These are phyloP conservation scores for Steinernema hermaphroditum DNA, from an alignment of 2,888 invertebrate species.

Conservation along the genomic window DNA sequence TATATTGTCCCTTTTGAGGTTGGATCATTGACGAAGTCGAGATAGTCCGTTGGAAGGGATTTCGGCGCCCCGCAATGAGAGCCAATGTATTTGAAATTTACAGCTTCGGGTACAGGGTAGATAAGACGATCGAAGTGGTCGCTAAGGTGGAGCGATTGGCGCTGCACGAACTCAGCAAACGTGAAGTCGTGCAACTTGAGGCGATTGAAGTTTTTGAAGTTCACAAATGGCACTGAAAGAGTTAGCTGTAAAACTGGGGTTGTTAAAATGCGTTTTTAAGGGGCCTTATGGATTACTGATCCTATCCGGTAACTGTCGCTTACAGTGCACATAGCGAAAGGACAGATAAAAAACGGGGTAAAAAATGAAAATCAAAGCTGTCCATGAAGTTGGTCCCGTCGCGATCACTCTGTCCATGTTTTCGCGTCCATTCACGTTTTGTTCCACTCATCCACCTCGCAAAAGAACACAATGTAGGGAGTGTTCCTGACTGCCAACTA, in stretches of 20 bases:
- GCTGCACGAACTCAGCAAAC: conserved; percentile 37
- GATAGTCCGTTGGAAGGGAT: conserved; percentile 34
- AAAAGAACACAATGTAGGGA: too few relatives aligned
- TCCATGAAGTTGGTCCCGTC: too few relatives aligned
- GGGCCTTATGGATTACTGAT: too few relatives aligned
- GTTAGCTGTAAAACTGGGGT: neutral
- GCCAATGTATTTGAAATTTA: conserved; percentile 39
- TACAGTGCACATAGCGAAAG: too few relatives aligned
- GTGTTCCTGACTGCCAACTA: too few relatives aligned
- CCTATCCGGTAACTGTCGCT: too few relatives aligned
- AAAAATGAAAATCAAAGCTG: too few relatives aligned
- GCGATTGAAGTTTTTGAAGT: conserved; percentile 36
- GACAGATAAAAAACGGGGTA: too few relatives aligned
- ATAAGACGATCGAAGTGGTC: conserved; percentile 41
- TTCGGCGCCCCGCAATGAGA: conserved; percentile 37
- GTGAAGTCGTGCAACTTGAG: conserved; percentile 42
- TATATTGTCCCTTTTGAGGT: conserved; percentile 35
- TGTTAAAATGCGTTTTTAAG: too few relatives aligned
- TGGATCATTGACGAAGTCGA: conserved; percentile 38
- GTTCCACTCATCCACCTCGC: too few relatives aligned
- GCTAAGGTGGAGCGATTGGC: conserved; percentile 33
- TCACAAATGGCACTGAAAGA: conserved; percentile 31
- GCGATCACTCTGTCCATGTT: too few relatives aligned
- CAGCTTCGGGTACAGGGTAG: conserved; percentile 41
- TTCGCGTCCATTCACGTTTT: too few relatives aligned